A percentile compares a stretch with the other conserved stretches of the same genome.
phyloP scores from a whole-genome alignment of 1,140 invertebrate genomes.

The Euborellia annulipes region DNA sequence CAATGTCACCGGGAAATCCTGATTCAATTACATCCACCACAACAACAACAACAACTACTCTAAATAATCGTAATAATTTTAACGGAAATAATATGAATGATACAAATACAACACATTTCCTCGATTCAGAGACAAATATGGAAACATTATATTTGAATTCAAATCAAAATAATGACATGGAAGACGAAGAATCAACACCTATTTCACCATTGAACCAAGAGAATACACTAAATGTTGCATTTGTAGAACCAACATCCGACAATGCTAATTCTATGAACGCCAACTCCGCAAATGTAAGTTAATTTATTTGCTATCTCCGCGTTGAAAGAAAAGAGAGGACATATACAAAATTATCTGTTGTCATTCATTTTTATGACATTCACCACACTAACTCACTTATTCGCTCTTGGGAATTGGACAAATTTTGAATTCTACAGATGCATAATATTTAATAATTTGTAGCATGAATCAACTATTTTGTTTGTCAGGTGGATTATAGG shows the following conservation, averaged over 20 bases:
- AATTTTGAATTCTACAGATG: no score
- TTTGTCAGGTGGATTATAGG: no score
- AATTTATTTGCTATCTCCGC: no score
- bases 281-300: slow-evolving; percentile 11
- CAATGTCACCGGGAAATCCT: slow-evolving; percentile 52
- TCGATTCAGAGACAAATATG: neutral
- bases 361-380: no score
- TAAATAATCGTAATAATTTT: neutral
- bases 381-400: no score
- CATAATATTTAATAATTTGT: no score
- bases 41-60: slow-evolving; percentile 23
- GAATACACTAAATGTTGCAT: slow-evolving; percentile 29
- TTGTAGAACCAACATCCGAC: slow-evolving; percentile 33
- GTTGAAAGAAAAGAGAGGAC: no score
- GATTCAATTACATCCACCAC: slow-evolving; percentile 43
- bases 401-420: no score
- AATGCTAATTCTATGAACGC: slow-evolving; percentile 27
- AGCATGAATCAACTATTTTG: no score
- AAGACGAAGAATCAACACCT: slow-evolving; percentile 45
- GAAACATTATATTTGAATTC: slow-evolving; percentile 1
- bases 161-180: slow-evolving; percentile 27
- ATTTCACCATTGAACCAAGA: slow-evolving; percentile 26
- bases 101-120: slow-evolving; percentile 16
- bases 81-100: slow-evolving; percentile 6
- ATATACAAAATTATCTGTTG: no score